Conservation (phyloP, 2,797 vertebrate genomes). For the Tenualosa ilisha region DNA sequence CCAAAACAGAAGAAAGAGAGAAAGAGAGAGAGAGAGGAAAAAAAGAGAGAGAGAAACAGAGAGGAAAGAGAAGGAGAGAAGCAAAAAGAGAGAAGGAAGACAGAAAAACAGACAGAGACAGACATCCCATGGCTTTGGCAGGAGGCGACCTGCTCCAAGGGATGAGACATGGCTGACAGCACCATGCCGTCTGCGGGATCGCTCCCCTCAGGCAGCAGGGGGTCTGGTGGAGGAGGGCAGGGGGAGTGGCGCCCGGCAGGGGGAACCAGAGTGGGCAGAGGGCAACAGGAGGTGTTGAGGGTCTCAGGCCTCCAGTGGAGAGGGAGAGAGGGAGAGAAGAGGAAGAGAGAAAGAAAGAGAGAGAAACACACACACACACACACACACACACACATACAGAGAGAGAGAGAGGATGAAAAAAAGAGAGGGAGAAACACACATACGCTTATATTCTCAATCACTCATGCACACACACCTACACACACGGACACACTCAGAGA, state of each 20-base stretch:
- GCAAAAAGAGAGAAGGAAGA: constrained; percentile 31
- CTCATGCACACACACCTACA: background rate
- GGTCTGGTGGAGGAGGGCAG: background rate
- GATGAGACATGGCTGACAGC: background rate
- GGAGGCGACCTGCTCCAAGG: background rate
- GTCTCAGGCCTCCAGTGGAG: background rate
- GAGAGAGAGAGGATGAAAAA: background rate
- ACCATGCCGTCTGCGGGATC: background rate
- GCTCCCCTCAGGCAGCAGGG: background rate
- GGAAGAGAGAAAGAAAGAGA: background rate
- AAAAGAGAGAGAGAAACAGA: constrained; percentile 33
- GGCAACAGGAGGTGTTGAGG: background rate
- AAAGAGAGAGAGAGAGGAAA: constrained; percentile 16
- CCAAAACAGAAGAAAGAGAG: constrained; percentile 34
- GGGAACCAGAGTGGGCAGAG: background rate
- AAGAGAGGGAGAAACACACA: background rate
- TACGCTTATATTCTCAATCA: background rate
- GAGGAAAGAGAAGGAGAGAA: constrained; percentile 36
- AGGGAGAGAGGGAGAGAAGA: background rate
- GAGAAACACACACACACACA: background rate
- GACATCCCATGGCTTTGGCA: background rate
- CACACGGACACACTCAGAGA: background rate
- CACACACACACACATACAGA: too few relatives aligned
- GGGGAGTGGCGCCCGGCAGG: background rate
- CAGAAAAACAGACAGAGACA: constrained; percentile 55